Conservation (phyloP, 2,113 vertebrate genomes). For the Melanocharis versteri region DNA sequence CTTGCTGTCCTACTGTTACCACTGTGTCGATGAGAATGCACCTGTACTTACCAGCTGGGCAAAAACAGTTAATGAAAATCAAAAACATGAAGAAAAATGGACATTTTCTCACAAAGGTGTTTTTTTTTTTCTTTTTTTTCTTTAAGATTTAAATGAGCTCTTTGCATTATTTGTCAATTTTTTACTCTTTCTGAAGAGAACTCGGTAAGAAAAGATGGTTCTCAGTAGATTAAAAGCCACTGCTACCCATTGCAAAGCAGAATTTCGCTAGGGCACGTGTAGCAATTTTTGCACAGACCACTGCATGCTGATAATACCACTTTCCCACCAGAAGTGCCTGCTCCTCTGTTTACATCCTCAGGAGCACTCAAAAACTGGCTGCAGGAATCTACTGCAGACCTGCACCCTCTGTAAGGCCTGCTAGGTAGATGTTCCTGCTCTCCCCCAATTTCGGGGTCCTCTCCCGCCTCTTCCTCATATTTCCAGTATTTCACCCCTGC, state of each 20-base stretch:
- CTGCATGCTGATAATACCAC: neutral
- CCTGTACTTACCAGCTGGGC: neutral
- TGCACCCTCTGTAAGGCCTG: accelerated
- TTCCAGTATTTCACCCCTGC: neutral
- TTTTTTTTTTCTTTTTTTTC: neutral
- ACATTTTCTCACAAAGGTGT: neutral
- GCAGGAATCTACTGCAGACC: neutral
- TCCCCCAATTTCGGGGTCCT: neutral
- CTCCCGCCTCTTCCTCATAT: neutral
- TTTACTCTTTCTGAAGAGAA: neutral
- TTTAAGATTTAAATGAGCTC: neutral
- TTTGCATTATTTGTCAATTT: neutral
- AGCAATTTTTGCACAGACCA: neutral
- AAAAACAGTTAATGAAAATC: neutral
- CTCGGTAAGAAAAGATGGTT: neutral
- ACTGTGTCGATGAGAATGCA: accelerated
- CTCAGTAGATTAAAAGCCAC: neutral
- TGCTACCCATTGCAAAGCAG: neutral
- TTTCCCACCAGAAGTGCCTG: neutral
- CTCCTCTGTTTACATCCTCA: neutral
- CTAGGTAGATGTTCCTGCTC: neutral
- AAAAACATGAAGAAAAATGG: neutral
- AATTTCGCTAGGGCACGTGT: neutral
- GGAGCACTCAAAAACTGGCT: neutral
- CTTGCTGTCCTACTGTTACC: neutral